These are phyloP conservation scores for Protonemura montana DNA, from an alignment of 2,888 invertebrate genomes.

Conservation along the genomic window DNA sequence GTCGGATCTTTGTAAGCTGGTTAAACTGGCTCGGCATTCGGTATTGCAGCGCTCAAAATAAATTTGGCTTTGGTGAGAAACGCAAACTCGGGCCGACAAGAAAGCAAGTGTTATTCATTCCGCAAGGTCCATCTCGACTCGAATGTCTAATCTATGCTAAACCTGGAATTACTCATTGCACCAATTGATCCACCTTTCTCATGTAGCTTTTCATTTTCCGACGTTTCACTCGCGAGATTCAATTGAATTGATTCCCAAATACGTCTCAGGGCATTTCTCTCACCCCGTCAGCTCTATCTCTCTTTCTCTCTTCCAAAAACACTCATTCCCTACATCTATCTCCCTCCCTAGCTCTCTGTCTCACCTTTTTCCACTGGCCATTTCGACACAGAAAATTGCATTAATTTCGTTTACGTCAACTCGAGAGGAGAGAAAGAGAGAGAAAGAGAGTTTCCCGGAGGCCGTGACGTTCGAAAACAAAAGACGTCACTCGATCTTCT, in stretches of 20 bases:
- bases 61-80: background rate
- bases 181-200: slow-evolving; percentile 38
- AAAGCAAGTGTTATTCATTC: slow-evolving; percentile 1
- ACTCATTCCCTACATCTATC: background rate
- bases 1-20: background rate
- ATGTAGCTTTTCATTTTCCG: slow-evolving; percentile 21
- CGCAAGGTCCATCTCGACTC: background rate
- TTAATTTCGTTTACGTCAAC: slow-evolving; percentile 37
- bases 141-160: slow-evolving; percentile 33
- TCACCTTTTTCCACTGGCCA: slow-evolving; percentile 23
- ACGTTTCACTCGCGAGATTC: slow-evolving; percentile 7
- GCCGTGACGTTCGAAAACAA: slow-evolving; percentile 26
- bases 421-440: slow-evolving; percentile 1
- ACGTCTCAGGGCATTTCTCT: slow-evolving; percentile 25
- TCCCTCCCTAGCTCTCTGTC: background rate
- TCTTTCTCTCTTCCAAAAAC: background rate
- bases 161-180: slow-evolving; percentile 34
- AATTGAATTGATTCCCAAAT: slow-evolving; percentile 23
- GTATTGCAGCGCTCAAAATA: background rate
- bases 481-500: slow-evolving; percentile 21
- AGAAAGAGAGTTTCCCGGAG: slow-evolving; percentile 10
- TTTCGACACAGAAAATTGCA: slow-evolving; percentile 33
- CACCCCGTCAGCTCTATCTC: too few relatives aligned
- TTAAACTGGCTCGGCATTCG: background rate
- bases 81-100: background rate